These are phyloP conservation scores for Nothura maculosa DNA, from an alignment of 2,797 vertebrate genomes.

Conservation along the genomic window DNA sequence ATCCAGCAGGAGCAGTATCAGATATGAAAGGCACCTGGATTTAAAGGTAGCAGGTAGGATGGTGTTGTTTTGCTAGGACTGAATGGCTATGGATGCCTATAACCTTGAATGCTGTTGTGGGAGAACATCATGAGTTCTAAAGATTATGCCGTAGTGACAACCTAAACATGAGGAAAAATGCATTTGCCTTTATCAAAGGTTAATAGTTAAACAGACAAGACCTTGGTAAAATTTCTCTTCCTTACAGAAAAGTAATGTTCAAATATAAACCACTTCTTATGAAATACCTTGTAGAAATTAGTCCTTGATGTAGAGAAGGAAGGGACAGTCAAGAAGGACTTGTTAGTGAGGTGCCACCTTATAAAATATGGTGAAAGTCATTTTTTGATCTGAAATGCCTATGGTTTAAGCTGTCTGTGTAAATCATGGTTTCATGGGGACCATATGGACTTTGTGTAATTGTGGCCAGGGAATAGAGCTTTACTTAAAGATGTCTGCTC, in stretches of 20 bases:
- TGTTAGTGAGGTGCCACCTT: neutral
- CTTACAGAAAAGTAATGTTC: neutral
- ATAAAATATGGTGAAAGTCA: neutral
- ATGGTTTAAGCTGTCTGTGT: accelerated
- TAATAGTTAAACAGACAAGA: neutral
- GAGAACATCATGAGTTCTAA: neutral
- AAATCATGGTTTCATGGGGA: neutral
- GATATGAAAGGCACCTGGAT: neutral
- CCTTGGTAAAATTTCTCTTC: neutral
- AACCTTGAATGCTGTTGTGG: neutral
- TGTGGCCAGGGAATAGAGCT: neutral
- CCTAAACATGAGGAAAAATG: neutral
- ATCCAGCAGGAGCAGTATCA: neutral
- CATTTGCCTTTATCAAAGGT: neutral
- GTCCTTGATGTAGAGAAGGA: neutral
- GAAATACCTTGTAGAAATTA: neutral
- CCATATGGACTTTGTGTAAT: accelerated
- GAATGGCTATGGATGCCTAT: neutral
- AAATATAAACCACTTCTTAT: neutral
- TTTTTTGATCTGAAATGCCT: neutral
- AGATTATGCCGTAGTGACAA: neutral
- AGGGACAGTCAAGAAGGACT: neutral
- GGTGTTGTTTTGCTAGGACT: neutral
- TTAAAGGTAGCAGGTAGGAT: neutral
- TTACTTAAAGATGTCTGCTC: neutral